These are phyloP conservation scores for Allacma fusca DNA, from an alignment of 2,888 invertebrate genomes.

Conservation along the genomic window DNA sequence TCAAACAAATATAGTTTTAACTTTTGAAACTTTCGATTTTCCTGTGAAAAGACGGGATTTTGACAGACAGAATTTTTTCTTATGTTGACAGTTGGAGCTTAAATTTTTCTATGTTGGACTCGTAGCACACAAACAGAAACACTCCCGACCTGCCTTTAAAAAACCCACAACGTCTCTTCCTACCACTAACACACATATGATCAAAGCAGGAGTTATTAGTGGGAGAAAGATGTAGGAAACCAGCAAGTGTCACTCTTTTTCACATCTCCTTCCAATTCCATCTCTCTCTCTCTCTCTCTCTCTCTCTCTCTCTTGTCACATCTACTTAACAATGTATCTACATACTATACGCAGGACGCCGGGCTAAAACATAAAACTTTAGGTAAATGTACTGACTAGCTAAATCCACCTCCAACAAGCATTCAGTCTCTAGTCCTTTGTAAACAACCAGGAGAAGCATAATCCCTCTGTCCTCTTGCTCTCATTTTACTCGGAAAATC, in stretches of 20 bases:
- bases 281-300: not conserved
- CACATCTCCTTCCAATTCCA: not conserved
- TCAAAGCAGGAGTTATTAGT: slow-evolving; percentile 40
- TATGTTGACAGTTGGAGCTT: too few relatives aligned
- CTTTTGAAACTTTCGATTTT: not conserved
- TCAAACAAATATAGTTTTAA: not conserved
- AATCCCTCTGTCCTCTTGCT: slow-evolving; percentile 22
- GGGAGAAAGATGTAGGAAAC: slow-evolving; percentile 19
- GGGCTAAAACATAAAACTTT: slow-evolving; percentile 40
- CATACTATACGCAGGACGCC: too few relatives aligned
- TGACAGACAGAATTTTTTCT: too few relatives aligned
- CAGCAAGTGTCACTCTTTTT: slow-evolving; percentile 43
- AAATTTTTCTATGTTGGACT: too few relatives aligned
- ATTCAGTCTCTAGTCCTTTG: not conserved
- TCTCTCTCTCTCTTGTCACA: too few relatives aligned
- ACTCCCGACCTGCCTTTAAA: not conserved
- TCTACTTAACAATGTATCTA: too few relatives aligned
- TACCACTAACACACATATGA: not conserved
- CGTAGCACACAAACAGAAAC: too few relatives aligned
- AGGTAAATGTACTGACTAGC: slow-evolving; percentile 39
- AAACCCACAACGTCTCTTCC: not conserved
- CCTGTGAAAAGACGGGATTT: not conserved
- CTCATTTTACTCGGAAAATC: slow-evolving; percentile 36
- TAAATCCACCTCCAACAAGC: slow-evolving; percentile 27
- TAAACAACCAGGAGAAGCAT: slow-evolving; percentile 16